A percentile compares a stretch with the other conserved stretches of the same genome.
Conservation (phyloP, 2,888 invertebrate genomes). For the Acronicta alni region DNA sequence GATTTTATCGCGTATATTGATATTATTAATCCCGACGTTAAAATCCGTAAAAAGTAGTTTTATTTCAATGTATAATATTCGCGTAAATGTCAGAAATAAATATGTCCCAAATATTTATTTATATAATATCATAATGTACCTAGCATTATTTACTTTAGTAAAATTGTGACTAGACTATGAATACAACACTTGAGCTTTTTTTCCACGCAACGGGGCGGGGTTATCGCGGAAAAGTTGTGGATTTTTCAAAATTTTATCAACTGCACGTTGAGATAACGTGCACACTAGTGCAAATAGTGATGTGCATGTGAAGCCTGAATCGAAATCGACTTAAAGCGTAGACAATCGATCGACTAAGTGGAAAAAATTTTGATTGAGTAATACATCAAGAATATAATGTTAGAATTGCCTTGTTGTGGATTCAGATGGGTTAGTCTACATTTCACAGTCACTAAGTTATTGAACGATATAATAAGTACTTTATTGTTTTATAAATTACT, state of each 20-base stretch:
- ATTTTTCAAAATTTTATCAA: slow-evolving; percentile 90
- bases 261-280: slow-evolving; percentile 74
- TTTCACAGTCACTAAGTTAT: no score
- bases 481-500: no score
- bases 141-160: background rate
- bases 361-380: background rate
- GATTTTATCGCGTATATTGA: no score
- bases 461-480: no score
- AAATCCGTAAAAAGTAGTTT: no score
- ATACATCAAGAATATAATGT: background rate
- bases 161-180: slow-evolving; percentile 65
- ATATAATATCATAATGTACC: background rate
- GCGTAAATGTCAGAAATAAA: no score
- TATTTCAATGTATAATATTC: no score
- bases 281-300: slow-evolving; percentile 76
- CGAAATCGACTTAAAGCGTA: slow-evolving; percentile 56
- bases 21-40: no score
- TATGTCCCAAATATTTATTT: no score
- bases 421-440: no score
- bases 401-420: background rate
- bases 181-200: slow-evolving; percentile 80
- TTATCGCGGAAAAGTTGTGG: slow-evolving; percentile 88
- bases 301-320: slow-evolving; percentile 61
- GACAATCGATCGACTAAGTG: slow-evolving; percentile 62
- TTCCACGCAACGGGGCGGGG: slow-evolving; percentile 78